Evolutionary conservation across 2,797 vertebrate species (phyloP), one percentile per base, ranked within the genome.

Genomic region (Labroides dimidiatus): DNA sequence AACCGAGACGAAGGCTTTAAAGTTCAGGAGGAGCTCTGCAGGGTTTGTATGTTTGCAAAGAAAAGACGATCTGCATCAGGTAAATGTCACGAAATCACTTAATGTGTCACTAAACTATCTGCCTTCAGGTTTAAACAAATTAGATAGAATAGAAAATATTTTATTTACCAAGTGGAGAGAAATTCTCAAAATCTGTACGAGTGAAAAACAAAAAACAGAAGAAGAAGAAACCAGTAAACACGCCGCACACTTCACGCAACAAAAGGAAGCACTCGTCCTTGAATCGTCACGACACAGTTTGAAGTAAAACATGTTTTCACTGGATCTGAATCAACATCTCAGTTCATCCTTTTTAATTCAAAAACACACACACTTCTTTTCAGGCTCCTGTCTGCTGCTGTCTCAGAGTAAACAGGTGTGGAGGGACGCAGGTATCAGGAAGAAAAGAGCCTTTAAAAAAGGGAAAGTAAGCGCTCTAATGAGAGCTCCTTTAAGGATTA

Each of bases 341-440:
- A 36, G 0, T 59, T 50, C 21, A 50, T 43, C 33, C 9, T 19
- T 45, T n/a, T 4, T n/a, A 45, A 4, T 11, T 45, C 10, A n/a
- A 24, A 13, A 10, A 16, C 0, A 39, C 8, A 20, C 20, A 10
- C 10, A 0, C 44, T 42, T 43, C 43, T 48, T 49, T 9, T 65
- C 14, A 56, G 24, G 16, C 11, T n/a, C 4, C 10, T 41, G 23
- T 36, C 9, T 23, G 23, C 36, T 24, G 56, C 48, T 48, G 48
- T n/a, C 36, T 16, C 12, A 44, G 24, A 64, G 52, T 71, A 7
- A 67, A 61, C 60, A 64, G 9, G 45, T 64, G 55, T n/a, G 10
- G 8, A 52, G 10, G 4, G n/a, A 4, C 19, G 9, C 43, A 45
- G 43, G 19, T 20, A 17, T 12, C n/a, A 24, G 8, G 60, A 41